Conservation (phyloP, 1,140 invertebrate genomes). For the Bombyx mandarina region DNA sequence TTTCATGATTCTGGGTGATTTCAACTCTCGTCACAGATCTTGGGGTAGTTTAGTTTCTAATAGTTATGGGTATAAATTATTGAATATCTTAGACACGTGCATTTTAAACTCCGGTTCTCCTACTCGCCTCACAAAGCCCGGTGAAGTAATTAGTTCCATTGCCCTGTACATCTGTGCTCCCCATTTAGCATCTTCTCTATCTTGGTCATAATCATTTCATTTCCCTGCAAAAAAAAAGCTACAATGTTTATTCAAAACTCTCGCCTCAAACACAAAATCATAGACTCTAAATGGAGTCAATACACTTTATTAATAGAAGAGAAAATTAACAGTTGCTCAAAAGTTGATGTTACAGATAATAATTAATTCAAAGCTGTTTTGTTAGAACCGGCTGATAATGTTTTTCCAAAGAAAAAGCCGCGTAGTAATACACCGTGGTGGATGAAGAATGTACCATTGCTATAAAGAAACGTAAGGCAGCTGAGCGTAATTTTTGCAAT, state of each 20-base stretch:
- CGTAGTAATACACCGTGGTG: slow-evolving; percentile 13
- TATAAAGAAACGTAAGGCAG: slow-evolving; percentile 6
- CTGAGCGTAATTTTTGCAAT: slow-evolving; percentile 4
- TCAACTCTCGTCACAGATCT: slow-evolving; percentile 5
- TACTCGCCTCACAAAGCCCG: slow-evolving; percentile 4
- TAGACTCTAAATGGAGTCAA: slow-evolving; percentile 3
- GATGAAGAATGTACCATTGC: slow-evolving; percentile 14
- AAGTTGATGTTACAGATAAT: not conserved
- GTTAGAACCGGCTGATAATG: slow-evolving; percentile 6
- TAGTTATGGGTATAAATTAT: slow-evolving; percentile 4
- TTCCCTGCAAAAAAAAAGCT: not conserved
- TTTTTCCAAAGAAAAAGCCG: slow-evolving; percentile 13
- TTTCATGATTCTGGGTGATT: slow-evolving; percentile 4
- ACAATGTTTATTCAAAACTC: not conserved
- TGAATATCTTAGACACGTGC: slow-evolving; percentile 7
- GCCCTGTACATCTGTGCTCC: slow-evolving; percentile 8
- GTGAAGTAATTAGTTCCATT: slow-evolving; percentile 4
- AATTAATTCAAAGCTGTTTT: slow-evolving; percentile 1
- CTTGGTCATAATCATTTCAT: slow-evolving; percentile 3
- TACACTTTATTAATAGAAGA: slow-evolving; percentile 2
- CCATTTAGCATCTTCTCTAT: slow-evolving; percentile 5
- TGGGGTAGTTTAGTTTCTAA: slow-evolving; percentile 10
- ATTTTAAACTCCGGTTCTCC: slow-evolving; percentile 8
- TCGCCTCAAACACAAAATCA: slow-evolving; percentile 1
- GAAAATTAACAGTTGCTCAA: not conserved